Conservation (phyloP, 2,888 invertebrate genomes). For the Eupithecia dodoneata region DNA sequence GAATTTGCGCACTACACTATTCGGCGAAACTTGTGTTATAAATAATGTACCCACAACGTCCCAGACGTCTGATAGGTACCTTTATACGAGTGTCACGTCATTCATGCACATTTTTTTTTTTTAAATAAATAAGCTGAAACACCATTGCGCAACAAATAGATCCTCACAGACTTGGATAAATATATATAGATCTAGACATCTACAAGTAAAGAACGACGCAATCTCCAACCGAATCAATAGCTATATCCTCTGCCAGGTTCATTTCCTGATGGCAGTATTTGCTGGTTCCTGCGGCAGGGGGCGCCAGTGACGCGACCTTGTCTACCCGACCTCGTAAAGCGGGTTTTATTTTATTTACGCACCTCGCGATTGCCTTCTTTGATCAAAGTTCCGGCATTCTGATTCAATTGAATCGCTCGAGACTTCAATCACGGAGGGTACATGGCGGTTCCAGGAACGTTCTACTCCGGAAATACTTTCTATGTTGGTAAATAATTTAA, state of each 20-base stretch:
- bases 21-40: too few relatives aligned
- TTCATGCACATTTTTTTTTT: too few relatives aligned
- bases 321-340: slow-evolving; percentile 10
- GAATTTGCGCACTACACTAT: too few relatives aligned
- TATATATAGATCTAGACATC: not conserved
- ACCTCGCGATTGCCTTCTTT: slow-evolving; percentile 13
- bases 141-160: not conserved
- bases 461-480: not conserved
- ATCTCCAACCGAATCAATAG: not conserved
- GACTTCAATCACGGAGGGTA: slow-evolving; percentile 2
- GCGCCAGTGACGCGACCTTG: slow-evolving; percentile 12
- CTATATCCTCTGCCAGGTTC: not conserved
- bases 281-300: not conserved
- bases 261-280: not conserved
- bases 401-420: not conserved
- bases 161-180: not conserved
- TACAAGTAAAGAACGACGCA: not conserved
- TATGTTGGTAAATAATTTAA: not conserved
- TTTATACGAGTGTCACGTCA: too few relatives aligned
- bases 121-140: too few relatives aligned
- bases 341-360: slow-evolving; percentile 11
- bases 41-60: too few relatives aligned
- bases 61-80: too few relatives aligned
- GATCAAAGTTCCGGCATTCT: slow-evolving; percentile 13
- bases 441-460: not conserved